phyloP scores from a whole-genome alignment of 1,140 invertebrate genomes.

The Dreissena polymorpha region DNA sequence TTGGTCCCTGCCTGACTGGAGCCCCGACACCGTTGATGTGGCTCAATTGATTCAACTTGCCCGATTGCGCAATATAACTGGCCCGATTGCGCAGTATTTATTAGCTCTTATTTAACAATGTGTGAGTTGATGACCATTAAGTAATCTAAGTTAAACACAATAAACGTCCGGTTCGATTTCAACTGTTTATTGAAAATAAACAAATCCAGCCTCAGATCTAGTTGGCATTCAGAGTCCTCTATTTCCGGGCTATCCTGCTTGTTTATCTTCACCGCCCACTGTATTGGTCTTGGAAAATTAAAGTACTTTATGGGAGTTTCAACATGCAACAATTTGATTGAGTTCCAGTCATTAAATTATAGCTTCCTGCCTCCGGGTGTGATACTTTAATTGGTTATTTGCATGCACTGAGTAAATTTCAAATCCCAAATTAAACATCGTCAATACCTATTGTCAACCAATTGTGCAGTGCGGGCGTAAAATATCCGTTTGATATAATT shows the following conservation, averaged over 20 bases:
- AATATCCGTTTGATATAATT: too few species aligned
- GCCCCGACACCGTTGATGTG: not conserved
- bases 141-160: too few species aligned
- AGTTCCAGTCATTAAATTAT: not conserved
- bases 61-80: not conserved
- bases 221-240: too few species aligned
- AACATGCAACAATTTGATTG: not conserved
- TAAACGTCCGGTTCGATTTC: not conserved
- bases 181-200: not conserved
- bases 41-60: not conserved
- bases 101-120: not conserved
- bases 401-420: not conserved
- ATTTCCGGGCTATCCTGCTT: too few species aligned
- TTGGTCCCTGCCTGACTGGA: too few species aligned
- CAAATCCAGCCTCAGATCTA: not conserved
- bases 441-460: too few species aligned
- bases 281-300: not conserved
- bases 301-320: not conserved
- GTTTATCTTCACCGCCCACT: not conserved
- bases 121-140: too few species aligned
- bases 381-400: not conserved
- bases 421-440: too few species aligned
- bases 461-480: too few species aligned
- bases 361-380: not conserved
- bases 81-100: not conserved